phyloP scores from a whole-genome alignment of 2,797 vertebrate genomes.

The Crotalus adamanteus region DNA sequence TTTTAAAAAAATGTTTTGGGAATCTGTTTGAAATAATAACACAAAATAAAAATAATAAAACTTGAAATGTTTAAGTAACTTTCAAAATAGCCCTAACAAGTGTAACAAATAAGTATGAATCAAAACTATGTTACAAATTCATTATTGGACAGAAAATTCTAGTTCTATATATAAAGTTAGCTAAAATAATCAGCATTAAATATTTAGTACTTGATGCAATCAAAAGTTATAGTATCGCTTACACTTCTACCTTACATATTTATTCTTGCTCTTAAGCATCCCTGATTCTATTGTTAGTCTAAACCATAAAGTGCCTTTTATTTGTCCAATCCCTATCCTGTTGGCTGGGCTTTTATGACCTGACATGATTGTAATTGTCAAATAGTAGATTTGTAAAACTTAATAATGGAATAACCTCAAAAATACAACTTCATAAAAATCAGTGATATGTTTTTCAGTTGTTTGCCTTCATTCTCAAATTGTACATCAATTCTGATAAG shows the following conservation, averaged over 20 bases:
- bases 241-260: constrained; percentile 4
- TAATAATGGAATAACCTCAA: neutral
- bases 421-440: neutral
- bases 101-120: constrained; percentile 5
- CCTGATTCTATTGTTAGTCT: neutral
- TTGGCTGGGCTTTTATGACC: neutral
- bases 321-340: neutral
- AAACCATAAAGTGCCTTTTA: neutral
- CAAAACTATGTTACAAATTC: constrained; percentile 1
- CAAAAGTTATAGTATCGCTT: constrained; percentile 4
- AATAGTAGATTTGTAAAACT: constrained; percentile 15
- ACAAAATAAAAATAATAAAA: neutral
- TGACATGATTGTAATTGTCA: neutral
- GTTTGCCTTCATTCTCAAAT: neutral
- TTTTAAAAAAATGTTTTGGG: neutral
- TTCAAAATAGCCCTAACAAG: constrained; percentile 14
- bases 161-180: constrained; percentile 27
- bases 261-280: constrained; percentile 5
- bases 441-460: neutral
- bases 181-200: constrained; percentile 35
- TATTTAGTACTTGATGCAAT: constrained; percentile 5
- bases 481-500: neutral
- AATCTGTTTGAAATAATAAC: constrained; percentile 2
- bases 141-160: neutral
- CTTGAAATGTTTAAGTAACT: constrained; percentile 9